phyloP scores from a whole-genome alignment of 1,140 invertebrate genomes.

The Diploscapter pachys region DNA sequence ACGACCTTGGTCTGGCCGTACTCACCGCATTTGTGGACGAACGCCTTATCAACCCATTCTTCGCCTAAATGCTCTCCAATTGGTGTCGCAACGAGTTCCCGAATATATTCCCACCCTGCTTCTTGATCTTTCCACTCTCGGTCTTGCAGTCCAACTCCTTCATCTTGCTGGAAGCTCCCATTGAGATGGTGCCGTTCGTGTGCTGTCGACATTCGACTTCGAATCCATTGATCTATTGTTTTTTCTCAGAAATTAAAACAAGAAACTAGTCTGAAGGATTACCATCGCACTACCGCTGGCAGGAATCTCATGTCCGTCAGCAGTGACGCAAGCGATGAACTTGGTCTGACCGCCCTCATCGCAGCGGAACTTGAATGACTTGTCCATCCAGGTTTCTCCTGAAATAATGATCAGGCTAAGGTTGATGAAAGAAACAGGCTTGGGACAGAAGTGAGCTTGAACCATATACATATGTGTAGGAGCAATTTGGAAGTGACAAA shows the following conservation, averaged over 20 bases:
- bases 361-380: slow-evolving; percentile 14
- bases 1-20: no score
- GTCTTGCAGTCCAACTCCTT: no score
- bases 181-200: slow-evolving; percentile 8
- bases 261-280: no score
- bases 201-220: slow-evolving; percentile 9
- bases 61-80: no score
- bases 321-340: slow-evolving; percentile 9
- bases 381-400: slow-evolving; percentile 14
- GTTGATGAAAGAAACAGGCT: background rate
- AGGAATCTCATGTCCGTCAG: slow-evolving; percentile 1
- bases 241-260: no score
- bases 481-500: background rate
- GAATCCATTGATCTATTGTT: slow-evolving; percentile 1
- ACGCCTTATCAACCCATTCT: no score
- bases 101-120: no score
- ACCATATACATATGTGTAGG: background rate
- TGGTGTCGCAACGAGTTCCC: no score
- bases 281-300: background rate
- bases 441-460: background rate
- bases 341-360: slow-evolving; percentile 9
- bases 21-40: no score
- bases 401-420: background rate
- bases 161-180: background rate
- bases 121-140: no score